phyloP scores from a whole-genome alignment of 2,113 vertebrate genomes.

The Atherinomorus stipes region DNA sequence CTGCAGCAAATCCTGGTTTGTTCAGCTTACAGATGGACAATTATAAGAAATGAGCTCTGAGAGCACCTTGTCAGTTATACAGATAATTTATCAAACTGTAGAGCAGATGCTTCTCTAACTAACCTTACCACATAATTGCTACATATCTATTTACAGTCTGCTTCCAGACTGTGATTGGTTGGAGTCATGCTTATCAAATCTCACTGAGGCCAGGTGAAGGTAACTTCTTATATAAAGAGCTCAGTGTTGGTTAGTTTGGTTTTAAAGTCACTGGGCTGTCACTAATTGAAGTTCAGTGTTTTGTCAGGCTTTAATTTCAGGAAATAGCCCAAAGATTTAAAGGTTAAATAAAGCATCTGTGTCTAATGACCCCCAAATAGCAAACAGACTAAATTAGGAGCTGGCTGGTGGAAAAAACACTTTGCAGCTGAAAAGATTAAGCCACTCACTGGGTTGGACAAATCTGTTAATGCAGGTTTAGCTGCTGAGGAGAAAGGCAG shows the following conservation, averaged over 20 bases:
- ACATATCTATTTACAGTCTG: too few species aligned
- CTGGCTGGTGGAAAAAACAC: background rate
- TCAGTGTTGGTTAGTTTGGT: background rate
- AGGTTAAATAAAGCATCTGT: background rate
- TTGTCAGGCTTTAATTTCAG: background rate
- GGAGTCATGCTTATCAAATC: too few species aligned
- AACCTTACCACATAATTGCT: too few species aligned
- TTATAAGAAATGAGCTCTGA: too few species aligned
- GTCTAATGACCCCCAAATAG: background rate
- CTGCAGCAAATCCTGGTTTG: too few species aligned
- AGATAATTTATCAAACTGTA: too few species aligned
- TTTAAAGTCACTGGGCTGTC: background rate
- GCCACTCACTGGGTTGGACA: background rate
- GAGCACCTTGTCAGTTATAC: too few species aligned
- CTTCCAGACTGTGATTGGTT: too few species aligned
- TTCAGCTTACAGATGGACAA: too few species aligned
- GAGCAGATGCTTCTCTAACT: too few species aligned
- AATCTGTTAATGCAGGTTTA: background rate
- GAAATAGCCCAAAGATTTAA: background rate
- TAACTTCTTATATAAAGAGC: too few species aligned
- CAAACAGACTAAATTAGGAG: background rate
- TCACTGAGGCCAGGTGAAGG: too few species aligned
- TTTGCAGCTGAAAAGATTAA: background rate
- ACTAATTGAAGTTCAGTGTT: background rate
- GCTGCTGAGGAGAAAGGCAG: background rate